Evolutionary conservation across 53 echinoderm and acorn worm species (phyloP).

Genomic region (Holothuria scabra): DNA sequence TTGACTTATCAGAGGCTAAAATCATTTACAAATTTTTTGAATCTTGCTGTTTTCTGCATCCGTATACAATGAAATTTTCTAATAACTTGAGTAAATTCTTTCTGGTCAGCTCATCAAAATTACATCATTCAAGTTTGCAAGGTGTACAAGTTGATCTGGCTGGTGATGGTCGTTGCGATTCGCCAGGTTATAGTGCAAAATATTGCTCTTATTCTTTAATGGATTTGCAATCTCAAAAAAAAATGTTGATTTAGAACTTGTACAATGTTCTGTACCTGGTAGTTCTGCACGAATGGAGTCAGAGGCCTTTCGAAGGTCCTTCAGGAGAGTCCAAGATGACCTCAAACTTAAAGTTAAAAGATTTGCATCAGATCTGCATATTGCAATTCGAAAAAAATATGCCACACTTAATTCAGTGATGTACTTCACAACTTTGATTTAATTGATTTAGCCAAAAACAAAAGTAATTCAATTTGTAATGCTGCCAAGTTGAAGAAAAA

Average conservation of each 20-base stretch:
- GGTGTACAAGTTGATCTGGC: constrained; percentile 5
- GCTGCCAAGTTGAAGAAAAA: constrained; percentile 29
- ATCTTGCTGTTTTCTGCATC: constrained; percentile 7
- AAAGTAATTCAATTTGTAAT: neutral
- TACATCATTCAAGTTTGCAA: neutral
- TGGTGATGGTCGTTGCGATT: constrained; percentile 56
- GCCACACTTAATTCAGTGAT: neutral
- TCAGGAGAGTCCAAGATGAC: constrained; percentile 10
- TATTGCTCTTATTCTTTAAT: constrained; percentile 46
- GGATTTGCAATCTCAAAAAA: constrained; percentile 23
- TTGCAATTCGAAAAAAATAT: constrained; percentile 5
- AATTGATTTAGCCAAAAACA: constrained; percentile 34
- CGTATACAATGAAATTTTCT: constrained; percentile 6
- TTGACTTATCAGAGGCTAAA: constrained; percentile 6
- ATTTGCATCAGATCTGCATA: constrained; percentile 36
- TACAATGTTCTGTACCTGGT: constrained; percentile 24
- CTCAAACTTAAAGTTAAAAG: neutral
- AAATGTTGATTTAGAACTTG: constrained; percentile 32
- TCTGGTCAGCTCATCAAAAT: constrained; percentile 31
- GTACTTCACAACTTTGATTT: constrained; percentile 55
- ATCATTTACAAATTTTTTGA: neutral
- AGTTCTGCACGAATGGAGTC: constrained; percentile 50
- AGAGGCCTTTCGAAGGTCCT: constrained; percentile 24
- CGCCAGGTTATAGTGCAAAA: constrained; percentile 10
- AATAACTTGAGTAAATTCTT: neutral